A percentile compares a stretch with the other conserved stretches of the same genome.
Conservation (phyloP, 2,797 vertebrate species). For the Sebastes elongatus region DNA sequence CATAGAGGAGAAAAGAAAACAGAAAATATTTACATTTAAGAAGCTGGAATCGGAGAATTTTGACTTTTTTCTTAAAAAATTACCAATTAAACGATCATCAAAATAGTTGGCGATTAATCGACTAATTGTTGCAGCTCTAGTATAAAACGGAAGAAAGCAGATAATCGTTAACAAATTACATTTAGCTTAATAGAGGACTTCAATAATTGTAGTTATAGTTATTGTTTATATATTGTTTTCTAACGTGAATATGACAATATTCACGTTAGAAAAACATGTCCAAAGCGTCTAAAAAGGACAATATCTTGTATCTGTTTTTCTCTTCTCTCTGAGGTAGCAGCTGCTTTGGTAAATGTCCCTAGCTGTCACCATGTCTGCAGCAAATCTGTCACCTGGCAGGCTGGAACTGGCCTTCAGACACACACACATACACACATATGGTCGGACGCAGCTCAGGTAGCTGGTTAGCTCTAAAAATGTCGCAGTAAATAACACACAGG, state of each 20-base stretch:
- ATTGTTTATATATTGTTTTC: background rate
- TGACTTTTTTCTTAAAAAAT: too few relatives aligned
- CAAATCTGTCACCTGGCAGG: constrained; percentile 66
- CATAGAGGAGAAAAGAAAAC: too few relatives aligned
- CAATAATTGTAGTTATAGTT: background rate
- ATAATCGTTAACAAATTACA: background rate
- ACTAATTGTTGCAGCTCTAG: too few relatives aligned
- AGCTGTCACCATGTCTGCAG: constrained; percentile 46
- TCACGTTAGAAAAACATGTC: background rate
- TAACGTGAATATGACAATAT: too few relatives aligned
- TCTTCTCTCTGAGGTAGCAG: constrained; percentile 14
- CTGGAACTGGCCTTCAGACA: constrained; percentile 55
- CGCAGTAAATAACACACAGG: constrained; percentile 71
- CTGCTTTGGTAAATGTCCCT: constrained; percentile 25
- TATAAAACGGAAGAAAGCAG: background rate
- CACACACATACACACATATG: background rate
- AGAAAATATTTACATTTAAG: too few relatives aligned
- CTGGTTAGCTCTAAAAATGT: constrained; percentile 42
- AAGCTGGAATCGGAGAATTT: too few relatives aligned
- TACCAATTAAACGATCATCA: too few relatives aligned
- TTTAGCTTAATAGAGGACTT: background rate
- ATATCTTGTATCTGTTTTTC: background rate
- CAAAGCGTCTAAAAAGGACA: background rate
- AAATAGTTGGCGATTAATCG: too few relatives aligned
- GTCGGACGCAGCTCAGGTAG: constrained; percentile 19